Evolutionary conservation across 2,888 invertebrate genomes (phyloP).

Genomic region (Drosophila flavopinicola): DNA sequence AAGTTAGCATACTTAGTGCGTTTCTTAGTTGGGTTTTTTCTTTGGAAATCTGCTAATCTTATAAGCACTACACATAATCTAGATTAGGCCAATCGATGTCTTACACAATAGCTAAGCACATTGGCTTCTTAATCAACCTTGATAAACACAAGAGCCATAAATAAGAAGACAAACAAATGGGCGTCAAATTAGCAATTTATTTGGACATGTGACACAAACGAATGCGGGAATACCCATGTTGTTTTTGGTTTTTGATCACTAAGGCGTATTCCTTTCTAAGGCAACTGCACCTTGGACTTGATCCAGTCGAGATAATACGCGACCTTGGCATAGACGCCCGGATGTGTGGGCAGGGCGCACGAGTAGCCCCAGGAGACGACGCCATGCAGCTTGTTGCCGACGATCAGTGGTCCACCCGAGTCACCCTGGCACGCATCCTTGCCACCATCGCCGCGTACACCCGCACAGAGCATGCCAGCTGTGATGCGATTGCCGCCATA

Average conservation of each 20-base stretch:
- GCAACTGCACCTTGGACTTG: conserved; percentile 23
- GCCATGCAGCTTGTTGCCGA: conserved; percentile 65
- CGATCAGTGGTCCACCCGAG: conserved; percentile 79
- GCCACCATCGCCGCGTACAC: conserved; percentile 68
- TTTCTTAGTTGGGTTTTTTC: background rate
- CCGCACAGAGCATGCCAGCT: conserved; percentile 79
- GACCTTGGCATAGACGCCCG: conserved; percentile 80
- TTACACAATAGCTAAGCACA: conserved; percentile 13
- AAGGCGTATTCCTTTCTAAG: background rate
- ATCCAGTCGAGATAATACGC: conserved; percentile 62
- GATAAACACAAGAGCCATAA: conserved; percentile 23
- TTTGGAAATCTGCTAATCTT: conserved; percentile 13
- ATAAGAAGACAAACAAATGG: conserved; percentile 4
- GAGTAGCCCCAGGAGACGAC: conserved; percentile 80
- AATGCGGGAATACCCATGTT: background rate
- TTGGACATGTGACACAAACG: conserved; percentile 43
- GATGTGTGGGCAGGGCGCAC: conserved; percentile 69
- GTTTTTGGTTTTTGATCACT: background rate
- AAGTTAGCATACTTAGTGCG: conserved; percentile 8
- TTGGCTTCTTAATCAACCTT: conserved; percentile 14
- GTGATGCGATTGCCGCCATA: conserved; percentile 67
- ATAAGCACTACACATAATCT: conserved; percentile 3
- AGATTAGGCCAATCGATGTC: conserved; percentile 11
- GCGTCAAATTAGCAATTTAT: conserved; percentile 33
- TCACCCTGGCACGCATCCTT: conserved; percentile 80